phyloP scores from a whole-genome alignment of 2,797 vertebrate species.

The Coluber constrictor region DNA sequence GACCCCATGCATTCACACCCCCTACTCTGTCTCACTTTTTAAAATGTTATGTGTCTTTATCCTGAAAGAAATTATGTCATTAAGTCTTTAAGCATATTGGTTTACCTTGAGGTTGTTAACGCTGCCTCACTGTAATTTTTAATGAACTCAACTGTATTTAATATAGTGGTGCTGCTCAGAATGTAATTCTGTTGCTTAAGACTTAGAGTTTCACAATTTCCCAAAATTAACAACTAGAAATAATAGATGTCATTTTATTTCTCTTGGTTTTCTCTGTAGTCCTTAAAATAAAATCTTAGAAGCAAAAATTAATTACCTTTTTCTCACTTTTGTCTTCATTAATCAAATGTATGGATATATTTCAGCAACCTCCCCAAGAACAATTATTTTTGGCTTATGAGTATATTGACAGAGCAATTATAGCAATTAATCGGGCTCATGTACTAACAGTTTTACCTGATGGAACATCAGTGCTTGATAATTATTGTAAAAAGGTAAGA shows the following conservation, averaged over 20 bases:
- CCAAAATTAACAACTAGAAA: background rate
- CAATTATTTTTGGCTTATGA: slow-evolving; percentile 76
- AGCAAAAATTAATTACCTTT: slow-evolving; percentile 7
- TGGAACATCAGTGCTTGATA: slow-evolving; percentile 72
- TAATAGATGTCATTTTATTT: background rate
- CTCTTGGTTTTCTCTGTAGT: background rate
- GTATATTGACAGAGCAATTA: slow-evolving; percentile 74
- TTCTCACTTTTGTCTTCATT: background rate
- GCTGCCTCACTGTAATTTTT: background rate
- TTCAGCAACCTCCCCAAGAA: slow-evolving; percentile 72
- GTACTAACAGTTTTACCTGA: slow-evolving; percentile 60
- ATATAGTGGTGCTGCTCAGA: background rate
- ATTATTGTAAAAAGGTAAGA: slow-evolving; percentile 77
- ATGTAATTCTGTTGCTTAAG: background rate
- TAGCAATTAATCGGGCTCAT: slow-evolving; percentile 66
- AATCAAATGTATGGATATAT: slow-evolving; percentile 37
- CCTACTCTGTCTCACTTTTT: background rate
- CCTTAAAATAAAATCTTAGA: slow-evolving; percentile 14
- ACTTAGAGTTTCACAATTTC: background rate
- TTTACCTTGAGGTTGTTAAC: background rate
- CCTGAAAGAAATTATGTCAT: background rate
- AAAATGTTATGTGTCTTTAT: background rate
- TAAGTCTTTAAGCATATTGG: background rate
- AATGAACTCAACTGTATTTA: background rate
- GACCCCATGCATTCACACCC: background rate